phyloP scores from a whole-genome alignment of 2,113 vertebrate genomes.

The Dicentrarchus labrax region DNA sequence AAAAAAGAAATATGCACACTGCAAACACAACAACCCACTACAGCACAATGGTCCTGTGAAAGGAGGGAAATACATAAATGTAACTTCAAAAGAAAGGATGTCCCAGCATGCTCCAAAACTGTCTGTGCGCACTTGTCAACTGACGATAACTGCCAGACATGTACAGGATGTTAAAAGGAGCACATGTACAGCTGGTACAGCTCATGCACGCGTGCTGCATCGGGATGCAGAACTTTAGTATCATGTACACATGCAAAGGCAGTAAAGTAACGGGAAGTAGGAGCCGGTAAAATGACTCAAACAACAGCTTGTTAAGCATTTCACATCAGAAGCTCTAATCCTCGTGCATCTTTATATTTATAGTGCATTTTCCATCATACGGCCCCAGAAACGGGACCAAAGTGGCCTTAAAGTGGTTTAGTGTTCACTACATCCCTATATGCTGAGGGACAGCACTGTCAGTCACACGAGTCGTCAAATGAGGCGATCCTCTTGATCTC shows the following conservation, averaged over 20 bases:
- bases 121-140: conserved; percentile 59
- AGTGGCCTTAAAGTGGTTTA: background rate
- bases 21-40: conserved; percentile 43
- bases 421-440: background rate
- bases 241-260: background rate
- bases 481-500: conserved; percentile 59
- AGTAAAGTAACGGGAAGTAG: no score
- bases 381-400: background rate
- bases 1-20: conserved; percentile 23
- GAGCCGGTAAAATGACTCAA: background rate
- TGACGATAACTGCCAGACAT: conserved; percentile 51
- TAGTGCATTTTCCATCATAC: background rate
- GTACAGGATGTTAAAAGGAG: conserved; percentile 44
- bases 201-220: background rate
- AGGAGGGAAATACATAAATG: background rate
- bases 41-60: conserved; percentile 18
- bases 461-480: conserved; percentile 53
- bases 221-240: rapidly evolving
- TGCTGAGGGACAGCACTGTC: conserved; percentile 3
- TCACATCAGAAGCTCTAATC: background rate
- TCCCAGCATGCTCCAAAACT: conserved; percentile 23
- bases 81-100: conserved; percentile 10
- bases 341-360: background rate
- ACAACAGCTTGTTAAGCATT: background rate
- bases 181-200: conserved; percentile 28